Evolutionary conservation across 2,888 invertebrate genomes (phyloP), one percentile per base, ranked within the genome.

Genomic region (Subacronicta megacephala): DNA sequence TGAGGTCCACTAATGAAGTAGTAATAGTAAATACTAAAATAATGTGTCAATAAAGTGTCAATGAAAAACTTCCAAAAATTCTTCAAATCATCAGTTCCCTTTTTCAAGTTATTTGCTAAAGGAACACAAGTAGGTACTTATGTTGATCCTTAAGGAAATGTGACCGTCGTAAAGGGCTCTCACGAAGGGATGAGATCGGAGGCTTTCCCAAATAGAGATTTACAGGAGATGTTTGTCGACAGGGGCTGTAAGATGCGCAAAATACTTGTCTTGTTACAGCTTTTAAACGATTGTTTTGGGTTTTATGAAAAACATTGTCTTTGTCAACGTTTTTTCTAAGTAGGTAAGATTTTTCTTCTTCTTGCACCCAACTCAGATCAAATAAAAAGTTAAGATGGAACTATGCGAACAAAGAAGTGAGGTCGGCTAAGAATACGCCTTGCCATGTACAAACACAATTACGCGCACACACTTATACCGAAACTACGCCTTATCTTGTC

Each of bases 191-290:
- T 26, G 26, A 44, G 29, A 40, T 13, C 18, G 20, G n/a, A 17
- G 17, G 17, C 16, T 12, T 51, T 20, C 9, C 10, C 31, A 51
- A 57, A 57, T 51, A 46, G 18, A 51, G 44, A 50, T 36, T 35
- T 45, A 41, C 41, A 36, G 7, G 9, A 36, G 13, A 41, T 23
- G 23, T 13, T 7, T 41, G 15, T 41, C 23, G 15, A 41, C n/a
- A 13, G 3, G 3, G 40, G 13, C n/a, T 37, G 36, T 7, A 41
- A 41, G 7, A 23, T 18, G n/a, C 12, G 20, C 31, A 31, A 31
- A 31, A 31, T 31, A n/a, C 26, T 26, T 26, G 26, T 26, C 26
- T 26, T n/a, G 31, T 31, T 31, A 26, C 26, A 26, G 9, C 29
- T 29, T 31, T n/a, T n/a, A n/a, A 31, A n/a, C 31, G 4, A n/a